Conservation (phyloP, 2,113 vertebrate species). For the Rhineura floridana region DNA sequence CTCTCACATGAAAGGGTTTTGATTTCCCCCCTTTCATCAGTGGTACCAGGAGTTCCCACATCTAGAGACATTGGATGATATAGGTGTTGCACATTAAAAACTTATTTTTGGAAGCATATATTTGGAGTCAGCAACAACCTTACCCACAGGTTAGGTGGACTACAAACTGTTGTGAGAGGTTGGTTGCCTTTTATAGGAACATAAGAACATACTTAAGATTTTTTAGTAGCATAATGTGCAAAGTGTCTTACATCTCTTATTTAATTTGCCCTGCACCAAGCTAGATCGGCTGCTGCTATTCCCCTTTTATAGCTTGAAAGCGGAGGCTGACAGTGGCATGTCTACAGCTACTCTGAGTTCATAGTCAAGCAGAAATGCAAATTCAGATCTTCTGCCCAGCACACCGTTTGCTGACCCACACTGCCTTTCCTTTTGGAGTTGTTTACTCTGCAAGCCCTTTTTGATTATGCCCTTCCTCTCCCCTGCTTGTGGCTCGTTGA, state of each 20-base stretch:
- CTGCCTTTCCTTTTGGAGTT: background rate
- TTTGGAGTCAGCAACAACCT: background rate
- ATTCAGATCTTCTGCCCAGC: background rate
- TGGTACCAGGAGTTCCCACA: background rate
- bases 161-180: background rate
- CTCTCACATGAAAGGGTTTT: background rate
- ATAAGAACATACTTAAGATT: background rate
- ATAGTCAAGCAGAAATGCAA: background rate
- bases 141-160: background rate
- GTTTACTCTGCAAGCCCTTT: background rate
- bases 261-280: background rate
- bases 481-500: background rate
- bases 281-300: background rate
- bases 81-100: background rate
- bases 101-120: background rate
- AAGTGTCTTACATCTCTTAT: background rate
- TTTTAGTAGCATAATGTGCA: background rate
- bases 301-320: background rate
- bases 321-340: background rate
- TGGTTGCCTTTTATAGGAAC: background rate
- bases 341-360: background rate
- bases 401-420: background rate
- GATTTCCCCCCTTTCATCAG: background rate
- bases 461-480: too few relatives aligned
- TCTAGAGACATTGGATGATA: background rate